These are phyloP conservation scores for Pipa parva DNA, from an alignment of 2,113 vertebrate species.

Conservation along the genomic window DNA sequence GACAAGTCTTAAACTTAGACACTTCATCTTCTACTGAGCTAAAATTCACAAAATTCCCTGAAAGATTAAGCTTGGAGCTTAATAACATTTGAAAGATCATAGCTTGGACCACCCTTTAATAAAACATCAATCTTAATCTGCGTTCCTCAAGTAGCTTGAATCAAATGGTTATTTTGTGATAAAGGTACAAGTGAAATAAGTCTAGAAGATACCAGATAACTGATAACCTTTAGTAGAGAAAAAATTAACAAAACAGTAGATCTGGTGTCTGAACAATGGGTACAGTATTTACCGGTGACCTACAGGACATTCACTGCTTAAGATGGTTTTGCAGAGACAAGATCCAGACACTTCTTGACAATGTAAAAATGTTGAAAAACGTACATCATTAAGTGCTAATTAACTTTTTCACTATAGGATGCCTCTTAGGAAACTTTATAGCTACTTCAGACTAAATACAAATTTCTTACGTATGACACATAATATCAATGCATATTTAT, in stretches of 20 bases:
- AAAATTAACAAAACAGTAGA: slow-evolving; percentile 2
- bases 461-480: slow-evolving; percentile 16
- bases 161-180: not conserved
- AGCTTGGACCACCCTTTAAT: too few relatives aligned
- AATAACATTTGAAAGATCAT: too few relatives aligned
- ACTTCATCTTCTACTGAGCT: too few relatives aligned
- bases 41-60: too few relatives aligned
- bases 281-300: slow-evolving; percentile 24
- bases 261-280: slow-evolving; percentile 10
- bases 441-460: slow-evolving; percentile 9
- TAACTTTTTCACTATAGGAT: slow-evolving; percentile 28
- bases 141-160: not conserved
- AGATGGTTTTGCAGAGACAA: slow-evolving; percentile 24
- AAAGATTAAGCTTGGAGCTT: too few relatives aligned
- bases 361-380: slow-evolving; percentile 13
- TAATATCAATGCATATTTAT: not conserved
- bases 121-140: not conserved
- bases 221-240: slow-evolving; percentile 17
- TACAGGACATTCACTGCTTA: not conserved
- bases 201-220: not conserved
- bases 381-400: slow-evolving; percentile 28
- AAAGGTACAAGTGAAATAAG: not conserved
- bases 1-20: too few relatives aligned
- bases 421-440: slow-evolving; percentile 28
- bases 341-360: slow-evolving; percentile 21